These are phyloP conservation scores for Syndactyla subalaris DNA, from an alignment of 2,797 vertebrate species.

Conservation along the genomic window DNA sequence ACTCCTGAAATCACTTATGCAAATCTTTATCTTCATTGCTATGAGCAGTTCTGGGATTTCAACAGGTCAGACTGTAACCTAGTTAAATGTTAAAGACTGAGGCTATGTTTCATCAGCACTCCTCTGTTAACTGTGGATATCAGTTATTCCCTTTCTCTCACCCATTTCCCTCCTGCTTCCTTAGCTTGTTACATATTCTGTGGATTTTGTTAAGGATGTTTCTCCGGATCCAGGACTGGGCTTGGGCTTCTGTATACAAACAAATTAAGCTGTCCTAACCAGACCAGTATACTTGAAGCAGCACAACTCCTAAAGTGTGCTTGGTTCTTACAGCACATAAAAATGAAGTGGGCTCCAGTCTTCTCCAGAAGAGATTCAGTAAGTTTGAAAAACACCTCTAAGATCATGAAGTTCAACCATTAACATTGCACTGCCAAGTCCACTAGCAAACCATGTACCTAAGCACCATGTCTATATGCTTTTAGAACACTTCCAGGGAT, in stretches of 20 bases:
- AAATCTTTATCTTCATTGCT: neutral
- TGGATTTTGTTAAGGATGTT: no score
- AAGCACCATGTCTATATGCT: fast-evolving
- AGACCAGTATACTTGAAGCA: neutral
- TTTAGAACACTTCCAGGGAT: neutral
- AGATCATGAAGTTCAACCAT: fast-evolving
- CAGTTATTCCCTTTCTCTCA: neutral
- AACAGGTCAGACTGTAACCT: neutral
- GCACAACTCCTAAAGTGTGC: neutral
- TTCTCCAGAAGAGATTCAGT: neutral
- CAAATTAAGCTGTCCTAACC: neutral
- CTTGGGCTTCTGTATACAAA: neutral
- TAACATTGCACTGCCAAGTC: no score
- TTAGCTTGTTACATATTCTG: neutral
- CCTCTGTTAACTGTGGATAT: neutral
- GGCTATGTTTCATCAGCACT: neutral
- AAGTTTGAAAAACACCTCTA: neutral
- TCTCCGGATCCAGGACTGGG: no score
- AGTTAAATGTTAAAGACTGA: neutral
- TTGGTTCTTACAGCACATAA: neutral
- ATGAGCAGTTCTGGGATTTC: neutral
- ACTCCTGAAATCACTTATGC: neutral
- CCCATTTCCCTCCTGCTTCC: neutral
- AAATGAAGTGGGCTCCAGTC: neutral
- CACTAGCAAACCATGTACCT: neutral